Percentiles rank a stretch among this genome's conserved stretches.
These are phyloP conservation scores for Florisuga fusca DNA, from an alignment of 2,797 vertebrate genomes.

Conservation along the genomic window DNA sequence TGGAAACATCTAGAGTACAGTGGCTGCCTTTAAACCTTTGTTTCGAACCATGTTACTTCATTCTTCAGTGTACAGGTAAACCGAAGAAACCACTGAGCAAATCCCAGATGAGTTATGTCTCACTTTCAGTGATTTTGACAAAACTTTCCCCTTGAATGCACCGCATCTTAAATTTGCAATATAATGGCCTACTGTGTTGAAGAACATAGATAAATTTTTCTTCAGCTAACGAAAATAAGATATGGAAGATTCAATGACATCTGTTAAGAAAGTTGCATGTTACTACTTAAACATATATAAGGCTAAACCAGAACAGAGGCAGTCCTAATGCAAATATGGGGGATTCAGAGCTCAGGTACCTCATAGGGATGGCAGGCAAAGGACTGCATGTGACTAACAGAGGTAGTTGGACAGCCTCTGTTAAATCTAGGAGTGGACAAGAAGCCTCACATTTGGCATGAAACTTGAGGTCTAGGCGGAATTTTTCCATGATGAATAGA, in stretches of 20 bases:
- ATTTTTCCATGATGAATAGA: neutral
- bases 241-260: neutral
- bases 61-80: neutral
- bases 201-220: neutral
- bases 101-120: neutral
- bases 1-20: neutral
- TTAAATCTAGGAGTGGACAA: neutral
- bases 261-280: neutral
- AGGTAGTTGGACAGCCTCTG: neutral
- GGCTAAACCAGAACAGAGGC: neutral
- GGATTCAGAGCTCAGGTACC: neutral
- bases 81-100: neutral
- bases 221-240: neutral
- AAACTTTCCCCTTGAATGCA: neutral
- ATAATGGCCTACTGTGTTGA: neutral
- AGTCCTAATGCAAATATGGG: neutral
- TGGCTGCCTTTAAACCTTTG: neutral
- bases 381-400: neutral
- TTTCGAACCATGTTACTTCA: neutral
- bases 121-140: neutral
- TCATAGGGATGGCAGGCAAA: no score
- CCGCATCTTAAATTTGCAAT: neutral
- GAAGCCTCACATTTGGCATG: neutral
- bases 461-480: neutral
- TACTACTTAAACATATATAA: neutral